phyloP scores from a whole-genome alignment of 2,797 vertebrate genomes.

The Gymnothorax reevesii region DNA sequence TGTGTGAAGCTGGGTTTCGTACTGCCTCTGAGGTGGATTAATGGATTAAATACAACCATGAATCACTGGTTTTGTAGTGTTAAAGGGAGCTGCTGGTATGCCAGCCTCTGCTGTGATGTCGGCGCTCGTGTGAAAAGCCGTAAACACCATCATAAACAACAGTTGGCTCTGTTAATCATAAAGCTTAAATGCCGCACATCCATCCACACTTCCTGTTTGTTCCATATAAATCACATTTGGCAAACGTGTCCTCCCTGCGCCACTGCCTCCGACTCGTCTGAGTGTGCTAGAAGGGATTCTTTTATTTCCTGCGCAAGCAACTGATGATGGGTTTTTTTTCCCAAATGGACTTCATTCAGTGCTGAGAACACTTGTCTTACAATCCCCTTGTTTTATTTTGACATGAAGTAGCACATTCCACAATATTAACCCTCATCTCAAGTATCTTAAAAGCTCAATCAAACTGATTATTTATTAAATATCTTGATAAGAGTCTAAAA shows the following conservation, averaged over 20 bases:
- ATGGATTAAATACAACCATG: not conserved
- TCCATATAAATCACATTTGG: not conserved
- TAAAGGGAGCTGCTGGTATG: not conserved
- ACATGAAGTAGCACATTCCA: not conserved
- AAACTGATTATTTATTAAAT: not conserved
- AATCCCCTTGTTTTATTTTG: not conserved
- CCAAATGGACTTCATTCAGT: not conserved
- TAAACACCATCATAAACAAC: not conserved
- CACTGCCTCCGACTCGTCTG: not conserved
- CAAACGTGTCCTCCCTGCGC: not conserved
- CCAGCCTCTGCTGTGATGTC: not conserved
- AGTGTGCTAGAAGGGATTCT: not conserved
- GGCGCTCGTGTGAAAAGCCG: not conserved
- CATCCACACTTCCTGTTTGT: not conserved
- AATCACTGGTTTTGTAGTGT: not conserved
- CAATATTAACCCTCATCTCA: not conserved
- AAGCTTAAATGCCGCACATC: not conserved
- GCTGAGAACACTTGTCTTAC: not conserved
- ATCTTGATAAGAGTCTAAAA: not conserved
- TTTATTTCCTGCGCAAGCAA: not conserved
- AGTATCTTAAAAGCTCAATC: not conserved
- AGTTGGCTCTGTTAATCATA: not conserved
- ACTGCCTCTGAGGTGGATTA: conserved; percentile 3
- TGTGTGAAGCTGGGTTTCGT: not conserved
- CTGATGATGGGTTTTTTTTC: not conserved